These are phyloP conservation scores for Pseudochirops corinnae DNA, from an alignment of 2,797 vertebrate genomes.

Conservation along the genomic window DNA sequence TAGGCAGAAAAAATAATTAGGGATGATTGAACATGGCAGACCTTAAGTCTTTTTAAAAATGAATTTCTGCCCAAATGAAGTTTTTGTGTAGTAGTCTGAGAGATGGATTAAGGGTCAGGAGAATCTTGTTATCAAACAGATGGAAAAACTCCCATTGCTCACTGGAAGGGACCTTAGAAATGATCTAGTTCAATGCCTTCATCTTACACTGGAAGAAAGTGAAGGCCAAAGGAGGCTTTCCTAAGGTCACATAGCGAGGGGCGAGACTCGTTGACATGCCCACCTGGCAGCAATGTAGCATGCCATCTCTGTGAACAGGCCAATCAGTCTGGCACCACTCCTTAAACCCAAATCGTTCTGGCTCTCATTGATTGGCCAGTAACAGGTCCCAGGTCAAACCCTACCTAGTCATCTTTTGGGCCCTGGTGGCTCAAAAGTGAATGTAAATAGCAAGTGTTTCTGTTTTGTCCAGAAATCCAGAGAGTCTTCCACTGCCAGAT, in stretches of 20 bases:
- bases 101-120: background rate
- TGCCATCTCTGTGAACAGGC: no score
- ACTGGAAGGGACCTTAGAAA: background rate
- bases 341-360: no score
- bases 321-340: no score
- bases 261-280: no score
- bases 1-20: background rate
- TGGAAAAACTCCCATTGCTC: background rate
- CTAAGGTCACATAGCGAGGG: background rate
- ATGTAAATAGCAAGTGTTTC: no score
- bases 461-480: no score
- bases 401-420: no score
- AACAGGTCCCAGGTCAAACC: no score
- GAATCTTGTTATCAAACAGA: background rate
- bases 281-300: no score
- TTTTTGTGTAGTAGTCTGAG: background rate
- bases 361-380: no score
- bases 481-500: no score
- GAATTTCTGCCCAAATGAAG: background rate
- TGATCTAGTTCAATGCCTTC: background rate
- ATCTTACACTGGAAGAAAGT: background rate
- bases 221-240: background rate
- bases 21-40: background rate
- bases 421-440: no score
- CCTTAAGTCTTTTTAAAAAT: background rate